Conservation (phyloP, 2,888 invertebrate genomes). For the Phyto melanocephala region DNA sequence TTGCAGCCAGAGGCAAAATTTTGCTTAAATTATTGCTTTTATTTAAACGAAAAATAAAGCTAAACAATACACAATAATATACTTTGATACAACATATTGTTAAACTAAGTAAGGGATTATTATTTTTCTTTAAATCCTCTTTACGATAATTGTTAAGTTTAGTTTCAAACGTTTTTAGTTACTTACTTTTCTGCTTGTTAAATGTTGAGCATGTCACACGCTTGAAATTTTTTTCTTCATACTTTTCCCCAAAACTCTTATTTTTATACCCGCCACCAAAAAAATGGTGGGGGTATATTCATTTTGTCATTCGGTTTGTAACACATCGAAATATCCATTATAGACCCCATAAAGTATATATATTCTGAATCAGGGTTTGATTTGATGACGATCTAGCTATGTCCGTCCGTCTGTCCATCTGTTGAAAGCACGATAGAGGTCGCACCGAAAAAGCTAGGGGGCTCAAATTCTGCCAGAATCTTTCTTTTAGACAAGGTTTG, state of each 20-base stretch:
- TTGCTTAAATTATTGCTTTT: slow-evolving; percentile 11
- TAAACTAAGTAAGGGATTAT: neutral
- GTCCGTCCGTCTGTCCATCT: too few species aligned
- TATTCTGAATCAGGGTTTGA: too few species aligned
- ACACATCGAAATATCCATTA: too few species aligned
- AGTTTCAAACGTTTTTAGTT: neutral
- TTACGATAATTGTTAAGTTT: slow-evolving; percentile 29
- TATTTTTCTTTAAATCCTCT: slow-evolving; percentile 7
- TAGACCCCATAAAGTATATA: too few species aligned
- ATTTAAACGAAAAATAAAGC: neutral
- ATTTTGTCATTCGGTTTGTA: too few species aligned
- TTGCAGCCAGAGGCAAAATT: neutral
- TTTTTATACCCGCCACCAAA: too few species aligned
- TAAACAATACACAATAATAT: neutral
- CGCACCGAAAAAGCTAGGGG: too few species aligned
- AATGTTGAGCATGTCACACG: slow-evolving; percentile 36
- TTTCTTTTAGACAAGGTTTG: too few species aligned
- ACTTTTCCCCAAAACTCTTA: neutral
- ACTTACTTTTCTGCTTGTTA: neutral
- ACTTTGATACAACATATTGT: neutral
- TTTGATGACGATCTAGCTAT: too few species aligned
- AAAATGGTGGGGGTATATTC: too few species aligned
- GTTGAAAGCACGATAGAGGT: too few species aligned
- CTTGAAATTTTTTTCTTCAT: neutral
- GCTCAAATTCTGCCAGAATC: too few species aligned